These are phyloP conservation scores for Anas platyrhynchos DNA, from an alignment of 2,113 vertebrate genomes.

Conservation along the genomic window DNA sequence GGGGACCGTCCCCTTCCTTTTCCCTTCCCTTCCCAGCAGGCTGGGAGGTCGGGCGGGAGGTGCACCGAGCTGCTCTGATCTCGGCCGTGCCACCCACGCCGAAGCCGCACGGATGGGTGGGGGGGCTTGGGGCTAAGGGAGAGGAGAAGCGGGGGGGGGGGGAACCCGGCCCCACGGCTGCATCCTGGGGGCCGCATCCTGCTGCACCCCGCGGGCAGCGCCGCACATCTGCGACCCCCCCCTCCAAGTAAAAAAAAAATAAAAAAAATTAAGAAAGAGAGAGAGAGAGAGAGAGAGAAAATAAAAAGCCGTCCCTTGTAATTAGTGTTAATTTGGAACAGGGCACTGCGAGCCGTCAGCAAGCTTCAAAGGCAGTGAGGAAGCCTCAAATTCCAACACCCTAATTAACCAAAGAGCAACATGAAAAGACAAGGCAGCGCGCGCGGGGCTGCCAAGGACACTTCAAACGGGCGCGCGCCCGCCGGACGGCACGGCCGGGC, in stretches of 20 bases:
- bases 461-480: slow-evolving; percentile 51
- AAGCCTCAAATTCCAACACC: slow-evolving; percentile 85
- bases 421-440: slow-evolving; percentile 90
- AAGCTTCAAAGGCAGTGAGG: slow-evolving; percentile 79
- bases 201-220: too few species aligned
- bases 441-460: slow-evolving; percentile 80
- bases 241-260: not conserved
- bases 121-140: not conserved
- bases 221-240: not conserved
- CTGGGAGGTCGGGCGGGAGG: slow-evolving; percentile 65
- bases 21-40: slow-evolving; percentile 23
- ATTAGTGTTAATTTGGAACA: slow-evolving; percentile 79
- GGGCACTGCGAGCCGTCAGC: slow-evolving; percentile 67
- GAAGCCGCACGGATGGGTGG: not conserved
- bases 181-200: not conserved
- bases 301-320: slow-evolving; percentile 69
- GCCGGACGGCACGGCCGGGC: slow-evolving; percentile 2
- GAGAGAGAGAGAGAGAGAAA: not conserved
- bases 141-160: not conserved
- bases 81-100: slow-evolving; percentile 64
- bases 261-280: too few species aligned
- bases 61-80: slow-evolving; percentile 49
- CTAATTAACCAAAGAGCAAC: slow-evolving; percentile 91
- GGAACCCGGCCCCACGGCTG: not conserved
- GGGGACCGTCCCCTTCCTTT: not conserved